A percentile compares a stretch with the other conserved stretches of the same genome.
These are phyloP conservation scores for Stylophora pistillata DNA, from an alignment of 64 coral and sea anemone species.

Conservation along the genomic window DNA sequence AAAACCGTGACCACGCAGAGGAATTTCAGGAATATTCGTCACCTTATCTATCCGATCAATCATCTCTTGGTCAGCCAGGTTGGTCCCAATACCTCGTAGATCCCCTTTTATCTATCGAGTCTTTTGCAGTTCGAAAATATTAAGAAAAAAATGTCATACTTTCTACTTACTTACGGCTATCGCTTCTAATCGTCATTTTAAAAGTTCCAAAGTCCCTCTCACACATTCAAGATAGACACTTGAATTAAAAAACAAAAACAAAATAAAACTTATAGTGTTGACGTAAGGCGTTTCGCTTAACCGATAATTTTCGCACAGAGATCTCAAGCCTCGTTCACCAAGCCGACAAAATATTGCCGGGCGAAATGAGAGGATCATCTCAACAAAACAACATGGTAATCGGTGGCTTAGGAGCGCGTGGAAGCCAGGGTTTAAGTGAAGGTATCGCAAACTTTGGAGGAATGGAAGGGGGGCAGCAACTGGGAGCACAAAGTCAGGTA, in stretches of 20 bases:
- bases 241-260: too few species aligned
- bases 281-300: not conserved
- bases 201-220: too few species aligned
- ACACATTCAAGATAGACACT: too few species aligned
- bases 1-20: not conserved
- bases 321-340: constrained; percentile 70
- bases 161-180: too few species aligned
- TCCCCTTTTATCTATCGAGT: not conserved
- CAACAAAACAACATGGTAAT: constrained; percentile 12
- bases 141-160: too few species aligned
- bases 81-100: not conserved
- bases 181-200: too few species aligned
- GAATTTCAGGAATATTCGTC: constrained; percentile 13
- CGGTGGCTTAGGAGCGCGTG: constrained; percentile 1
- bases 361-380: constrained; percentile 41
- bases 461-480: constrained; percentile 10
- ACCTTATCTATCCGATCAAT: constrained; percentile 14
- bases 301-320: constrained; percentile 25
- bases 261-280: not conserved
- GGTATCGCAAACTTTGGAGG: constrained; percentile 10
- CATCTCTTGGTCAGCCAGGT: constrained; percentile 26
- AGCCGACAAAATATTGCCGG: constrained; percentile 69
- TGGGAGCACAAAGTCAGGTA: constrained; percentile 13
- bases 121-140: not conserved
- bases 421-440: not conserved